These are phyloP conservation scores for Anodontia alba DNA, from an alignment of 2,888 invertebrate species.

Conservation along the genomic window DNA sequence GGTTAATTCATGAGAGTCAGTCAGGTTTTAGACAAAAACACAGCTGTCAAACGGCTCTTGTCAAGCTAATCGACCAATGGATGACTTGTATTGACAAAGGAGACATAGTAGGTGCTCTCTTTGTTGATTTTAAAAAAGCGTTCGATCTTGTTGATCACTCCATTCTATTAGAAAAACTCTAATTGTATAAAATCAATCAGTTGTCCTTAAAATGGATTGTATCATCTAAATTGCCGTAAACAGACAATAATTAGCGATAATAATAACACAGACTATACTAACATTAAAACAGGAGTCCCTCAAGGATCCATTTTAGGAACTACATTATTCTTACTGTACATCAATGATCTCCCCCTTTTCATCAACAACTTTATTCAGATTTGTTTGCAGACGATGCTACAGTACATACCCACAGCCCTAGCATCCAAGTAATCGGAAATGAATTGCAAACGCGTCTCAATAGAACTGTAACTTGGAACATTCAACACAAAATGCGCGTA, in stretches of 20 bases:
- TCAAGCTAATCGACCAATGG: neutral
- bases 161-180: neutral
- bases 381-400: neutral
- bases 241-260: neutral
- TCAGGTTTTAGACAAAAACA: neutral
- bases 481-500: too few species aligned
- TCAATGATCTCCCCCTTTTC: neutral
- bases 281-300: neutral
- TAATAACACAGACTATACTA: neutral
- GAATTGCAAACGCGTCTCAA: too few species aligned
- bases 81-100: neutral
- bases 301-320: neutral
- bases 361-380: neutral
- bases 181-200: neutral
- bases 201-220: neutral
- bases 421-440: too few species aligned
- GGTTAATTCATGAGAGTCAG: neutral
- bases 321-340: neutral
- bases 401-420: too few species aligned
- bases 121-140: neutral
- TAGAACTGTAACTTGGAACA: too few species aligned
- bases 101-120: neutral
- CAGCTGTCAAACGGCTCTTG: neutral
- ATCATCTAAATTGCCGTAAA: neutral
- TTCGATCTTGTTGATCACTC: neutral